Percentiles rank a stretch among this genome's conserved stretches.
Evolutionary conservation across 2,888 invertebrate genomes (phyloP).

Genomic region (Epinotia ramella): DNA sequence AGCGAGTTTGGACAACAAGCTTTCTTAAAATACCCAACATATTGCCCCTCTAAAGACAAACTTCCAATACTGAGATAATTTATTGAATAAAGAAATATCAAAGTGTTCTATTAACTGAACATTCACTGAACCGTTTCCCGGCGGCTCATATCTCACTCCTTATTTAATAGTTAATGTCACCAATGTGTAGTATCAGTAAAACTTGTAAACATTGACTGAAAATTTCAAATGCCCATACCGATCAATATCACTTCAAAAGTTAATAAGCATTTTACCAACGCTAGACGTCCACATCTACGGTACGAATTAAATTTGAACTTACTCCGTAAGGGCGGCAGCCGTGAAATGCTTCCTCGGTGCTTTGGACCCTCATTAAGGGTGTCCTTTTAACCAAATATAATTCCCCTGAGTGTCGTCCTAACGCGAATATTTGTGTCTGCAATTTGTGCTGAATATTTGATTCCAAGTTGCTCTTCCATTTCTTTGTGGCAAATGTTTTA

Average conservation of each 20-base stretch:
- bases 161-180: no score
- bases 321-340: slow-evolving; percentile 57
- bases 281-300: slow-evolving; percentile 34
- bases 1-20: no score
- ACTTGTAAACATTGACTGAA: not conserved
- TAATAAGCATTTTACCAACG: slow-evolving; percentile 19
- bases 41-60: no score
- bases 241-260: slow-evolving; percentile 11
- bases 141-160: no score
- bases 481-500: slow-evolving; percentile 12
- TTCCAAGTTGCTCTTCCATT: slow-evolving; percentile 45
- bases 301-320: slow-evolving; percentile 69
- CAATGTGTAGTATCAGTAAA: not conserved
- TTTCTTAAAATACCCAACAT: no score
- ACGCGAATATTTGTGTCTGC: slow-evolving; percentile 59
- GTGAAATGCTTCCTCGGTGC: slow-evolving; percentile 61
- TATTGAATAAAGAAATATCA: no score
- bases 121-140: no score
- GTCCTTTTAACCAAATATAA: slow-evolving; percentile 55
- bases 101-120: no score
- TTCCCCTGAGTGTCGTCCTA: slow-evolving; percentile 59
- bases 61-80: no score
- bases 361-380: slow-evolving; percentile 65
- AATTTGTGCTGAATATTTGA: slow-evolving; percentile 63
- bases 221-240: not conserved